Evolutionary conservation across 2,888 invertebrate species (phyloP).

Genomic region (Drosophila hamatofila): DNA sequence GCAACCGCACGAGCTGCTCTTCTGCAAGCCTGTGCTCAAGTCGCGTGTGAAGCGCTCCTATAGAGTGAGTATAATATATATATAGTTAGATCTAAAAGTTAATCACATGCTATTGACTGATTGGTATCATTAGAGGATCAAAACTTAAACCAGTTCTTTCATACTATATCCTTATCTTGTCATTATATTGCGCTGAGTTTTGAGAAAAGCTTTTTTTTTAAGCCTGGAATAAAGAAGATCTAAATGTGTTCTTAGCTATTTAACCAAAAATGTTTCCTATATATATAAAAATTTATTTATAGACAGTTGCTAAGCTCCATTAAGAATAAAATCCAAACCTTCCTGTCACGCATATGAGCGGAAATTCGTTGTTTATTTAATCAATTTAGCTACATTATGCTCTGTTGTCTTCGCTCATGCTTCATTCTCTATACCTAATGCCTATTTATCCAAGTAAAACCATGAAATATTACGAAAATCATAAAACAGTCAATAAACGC

Average conservation of each 20-base stretch:
- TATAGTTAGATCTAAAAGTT: not conserved
- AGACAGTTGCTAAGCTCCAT: too few species aligned
- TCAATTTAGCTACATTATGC: not conserved
- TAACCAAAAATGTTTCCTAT: too few species aligned
- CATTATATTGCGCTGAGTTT: too few species aligned
- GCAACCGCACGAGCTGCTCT: slow-evolving; percentile 87
- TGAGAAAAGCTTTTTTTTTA: too few species aligned
- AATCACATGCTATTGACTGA: not conserved
- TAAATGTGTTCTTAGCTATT: too few species aligned
- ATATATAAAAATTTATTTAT: too few species aligned
- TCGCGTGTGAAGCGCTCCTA: slow-evolving; percentile 87
- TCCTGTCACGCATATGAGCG: not conserved
- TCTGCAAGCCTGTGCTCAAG: slow-evolving; percentile 87
- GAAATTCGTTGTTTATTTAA: not conserved
- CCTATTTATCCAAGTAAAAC: not conserved
- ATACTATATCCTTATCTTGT: not conserved
- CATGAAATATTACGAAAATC: not conserved
- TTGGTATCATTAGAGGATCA: not conserved
- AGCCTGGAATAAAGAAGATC: too few species aligned
- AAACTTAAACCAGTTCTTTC: not conserved
- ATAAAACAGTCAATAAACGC: not conserved
- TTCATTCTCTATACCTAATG: not conserved
- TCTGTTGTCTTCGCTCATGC: too few species aligned
- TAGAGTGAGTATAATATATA: slow-evolving; percentile 83
- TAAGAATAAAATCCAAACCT: not conserved